Evolutionary conservation across 2,888 invertebrate species (phyloP).

Genomic region (Stenotaenia linearis): DNA sequence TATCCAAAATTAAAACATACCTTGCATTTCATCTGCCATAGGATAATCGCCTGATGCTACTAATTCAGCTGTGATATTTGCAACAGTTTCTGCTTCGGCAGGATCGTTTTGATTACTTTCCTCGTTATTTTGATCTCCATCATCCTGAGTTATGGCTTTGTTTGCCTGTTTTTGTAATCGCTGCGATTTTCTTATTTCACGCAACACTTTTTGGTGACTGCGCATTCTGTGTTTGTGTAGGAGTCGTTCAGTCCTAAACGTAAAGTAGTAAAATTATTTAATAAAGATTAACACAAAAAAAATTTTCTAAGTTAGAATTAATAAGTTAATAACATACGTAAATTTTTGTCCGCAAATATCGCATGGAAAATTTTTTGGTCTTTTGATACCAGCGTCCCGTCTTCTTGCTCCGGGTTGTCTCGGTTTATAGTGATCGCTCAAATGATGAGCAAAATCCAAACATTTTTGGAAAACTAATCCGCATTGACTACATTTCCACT

Average conservation of each 20-base stretch:
- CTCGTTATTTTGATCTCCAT: not conserved
- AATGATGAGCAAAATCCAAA: conserved; percentile 34
- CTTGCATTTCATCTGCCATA: not conserved
- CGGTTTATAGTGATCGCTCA: conserved; percentile 34
- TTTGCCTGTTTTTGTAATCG: not conserved
- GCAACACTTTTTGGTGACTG: not conserved
- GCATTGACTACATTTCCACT: conserved; percentile 37
- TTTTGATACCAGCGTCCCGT: conserved; percentile 17
- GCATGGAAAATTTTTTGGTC: conserved; percentile 32
- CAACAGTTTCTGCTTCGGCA: not conserved
- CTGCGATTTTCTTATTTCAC: not conserved
- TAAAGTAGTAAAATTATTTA: not conserved
- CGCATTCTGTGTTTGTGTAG: conserved; percentile 9
- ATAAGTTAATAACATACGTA: not conserved
- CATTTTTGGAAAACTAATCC: conserved; percentile 27
- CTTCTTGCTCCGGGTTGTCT: conserved; percentile 4
- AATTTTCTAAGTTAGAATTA: not conserved
- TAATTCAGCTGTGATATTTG: not conserved
- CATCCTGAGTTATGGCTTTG: not conserved
- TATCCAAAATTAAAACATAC: not conserved
- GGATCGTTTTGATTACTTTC: not conserved
- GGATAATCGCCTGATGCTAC: not conserved
- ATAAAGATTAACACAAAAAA: not conserved
- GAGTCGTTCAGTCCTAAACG: not conserved
- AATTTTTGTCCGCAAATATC: conserved; percentile 33